A percentile compares a stretch with the other conserved stretches of the same genome.
phyloP scores from a whole-genome alignment of 2,113 vertebrate species.

The Geothlypis trichas region DNA sequence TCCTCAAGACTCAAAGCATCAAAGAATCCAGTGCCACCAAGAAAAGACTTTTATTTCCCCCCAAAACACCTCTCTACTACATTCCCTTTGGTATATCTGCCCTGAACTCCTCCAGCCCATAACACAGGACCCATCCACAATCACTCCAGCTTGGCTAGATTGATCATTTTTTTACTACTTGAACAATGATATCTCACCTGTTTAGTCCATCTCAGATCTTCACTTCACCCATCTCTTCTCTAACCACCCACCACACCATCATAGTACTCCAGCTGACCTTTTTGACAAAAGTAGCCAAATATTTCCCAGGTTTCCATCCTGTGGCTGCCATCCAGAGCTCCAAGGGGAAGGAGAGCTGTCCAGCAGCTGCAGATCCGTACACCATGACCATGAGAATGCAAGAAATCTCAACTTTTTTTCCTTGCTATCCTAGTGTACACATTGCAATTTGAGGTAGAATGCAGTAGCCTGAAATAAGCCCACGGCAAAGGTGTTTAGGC shows the following conservation, averaged over 20 bases:
- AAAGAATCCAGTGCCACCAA: not conserved
- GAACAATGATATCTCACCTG: not conserved
- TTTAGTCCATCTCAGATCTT: not conserved
- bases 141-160: no score
- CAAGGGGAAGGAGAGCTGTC: rapidly evolving
- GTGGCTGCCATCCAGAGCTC: rapidly evolving
- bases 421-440: not conserved
- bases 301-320: not conserved
- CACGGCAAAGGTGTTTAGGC: not conserved
- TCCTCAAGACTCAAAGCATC: not conserved
- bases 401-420: not conserved
- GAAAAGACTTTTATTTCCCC: not conserved
- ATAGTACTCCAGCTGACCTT: not conserved
- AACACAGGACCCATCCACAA: not conserved
- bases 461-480: not conserved
- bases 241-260: not conserved
- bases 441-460: not conserved
- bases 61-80: not conserved
- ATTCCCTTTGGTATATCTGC: not conserved
- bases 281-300: not conserved
- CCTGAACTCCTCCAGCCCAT: not conserved
- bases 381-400: rapidly evolving
- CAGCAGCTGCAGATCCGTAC: not conserved
- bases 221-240: not conserved
- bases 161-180: not conserved